phyloP scores from a whole-genome alignment of 2,113 vertebrate genomes.

The Columbina picui region DNA sequence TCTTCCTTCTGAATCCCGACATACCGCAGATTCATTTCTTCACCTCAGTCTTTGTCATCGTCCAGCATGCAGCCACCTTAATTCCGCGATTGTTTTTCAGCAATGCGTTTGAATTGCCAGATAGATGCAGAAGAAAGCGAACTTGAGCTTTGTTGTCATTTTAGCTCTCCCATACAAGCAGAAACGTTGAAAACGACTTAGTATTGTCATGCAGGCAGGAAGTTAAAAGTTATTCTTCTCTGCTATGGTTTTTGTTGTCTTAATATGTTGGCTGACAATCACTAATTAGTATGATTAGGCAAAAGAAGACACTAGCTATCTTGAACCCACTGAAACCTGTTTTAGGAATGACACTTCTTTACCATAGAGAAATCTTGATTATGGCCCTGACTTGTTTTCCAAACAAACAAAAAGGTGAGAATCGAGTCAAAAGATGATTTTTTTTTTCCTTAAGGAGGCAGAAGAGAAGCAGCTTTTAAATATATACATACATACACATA shows the following conservation, averaged over 20 bases:
- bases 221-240: slow-evolving; percentile 56
- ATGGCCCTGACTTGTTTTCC: neutral
- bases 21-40: slow-evolving; percentile 53
- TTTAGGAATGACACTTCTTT: neutral
- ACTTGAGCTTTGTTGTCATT: slow-evolving; percentile 30
- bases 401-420: slow-evolving; percentile 3
- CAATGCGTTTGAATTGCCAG: slow-evolving; percentile 24
- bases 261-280: slow-evolving; percentile 82
- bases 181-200: slow-evolving; percentile 25
- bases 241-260: slow-evolving; percentile 68
- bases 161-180: slow-evolving; percentile 50
- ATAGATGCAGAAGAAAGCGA: slow-evolving; percentile 37
- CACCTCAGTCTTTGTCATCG: slow-evolving; percentile 52
- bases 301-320: slow-evolving; percentile 9
- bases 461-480: slow-evolving; percentile 52
- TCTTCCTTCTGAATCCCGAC: slow-evolving; percentile 75
- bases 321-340: neutral
- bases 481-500: neutral
- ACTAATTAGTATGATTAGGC: slow-evolving; percentile 64
- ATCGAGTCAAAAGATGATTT: slow-evolving; percentile 13
- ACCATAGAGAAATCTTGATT: neutral
- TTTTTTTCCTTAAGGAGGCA: slow-evolving; percentile 33
- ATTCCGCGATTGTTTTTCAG: slow-evolving; percentile 31
- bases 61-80: slow-evolving; percentile 59
- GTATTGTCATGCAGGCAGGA: slow-evolving; percentile 46